Evolutionary conservation across 2,888 invertebrate species (phyloP).

Genomic region (Chesias legatella): DNA sequence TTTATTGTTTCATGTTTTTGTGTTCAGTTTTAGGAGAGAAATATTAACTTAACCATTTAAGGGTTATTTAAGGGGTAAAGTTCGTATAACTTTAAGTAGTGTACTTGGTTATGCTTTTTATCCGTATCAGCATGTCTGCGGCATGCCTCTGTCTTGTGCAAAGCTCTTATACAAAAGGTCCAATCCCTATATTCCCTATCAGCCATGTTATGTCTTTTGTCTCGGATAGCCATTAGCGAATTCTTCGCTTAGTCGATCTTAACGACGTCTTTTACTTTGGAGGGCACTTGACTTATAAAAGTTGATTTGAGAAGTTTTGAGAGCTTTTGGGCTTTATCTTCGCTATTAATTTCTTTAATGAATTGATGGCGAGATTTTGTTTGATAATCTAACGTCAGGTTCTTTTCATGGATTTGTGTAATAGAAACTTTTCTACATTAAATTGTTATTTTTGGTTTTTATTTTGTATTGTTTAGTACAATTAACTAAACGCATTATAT

Average conservation of each 20-base stretch:
- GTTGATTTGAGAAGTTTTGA: slow-evolving; percentile 29
- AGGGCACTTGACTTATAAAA: slow-evolving; percentile 34
- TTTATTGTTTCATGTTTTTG: too few species aligned
- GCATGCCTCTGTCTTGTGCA: background rate
- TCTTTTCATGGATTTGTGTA: slow-evolving; percentile 5
- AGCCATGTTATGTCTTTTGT: slow-evolving; percentile 34
- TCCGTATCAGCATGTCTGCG: too few species aligned
- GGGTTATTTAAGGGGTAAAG: too few species aligned
- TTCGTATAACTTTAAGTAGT: too few species aligned
- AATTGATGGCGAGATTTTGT: slow-evolving; percentile 17
- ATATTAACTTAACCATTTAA: too few species aligned
- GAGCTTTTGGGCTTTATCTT: slow-evolving; percentile 24
- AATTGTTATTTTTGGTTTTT: too few species aligned
- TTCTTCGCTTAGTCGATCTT: slow-evolving; percentile 29
- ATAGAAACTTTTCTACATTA: too few species aligned
- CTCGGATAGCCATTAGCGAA: slow-evolving; percentile 33
- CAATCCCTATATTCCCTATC: slow-evolving; percentile 38
- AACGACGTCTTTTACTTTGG: slow-evolving; percentile 29
- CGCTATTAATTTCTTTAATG: slow-evolving; percentile 25
- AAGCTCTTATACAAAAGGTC: slow-evolving; percentile 21
- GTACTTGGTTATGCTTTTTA: too few species aligned
- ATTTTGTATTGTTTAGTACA: too few species aligned
- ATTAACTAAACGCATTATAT: too few species aligned
- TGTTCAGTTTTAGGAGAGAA: too few species aligned
- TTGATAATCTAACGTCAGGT: slow-evolving; percentile 19